Evolutionary conservation across 92 coral and sea anemone genomes (phyloP).

Genomic region (Phenganax stokvisi): DNA sequence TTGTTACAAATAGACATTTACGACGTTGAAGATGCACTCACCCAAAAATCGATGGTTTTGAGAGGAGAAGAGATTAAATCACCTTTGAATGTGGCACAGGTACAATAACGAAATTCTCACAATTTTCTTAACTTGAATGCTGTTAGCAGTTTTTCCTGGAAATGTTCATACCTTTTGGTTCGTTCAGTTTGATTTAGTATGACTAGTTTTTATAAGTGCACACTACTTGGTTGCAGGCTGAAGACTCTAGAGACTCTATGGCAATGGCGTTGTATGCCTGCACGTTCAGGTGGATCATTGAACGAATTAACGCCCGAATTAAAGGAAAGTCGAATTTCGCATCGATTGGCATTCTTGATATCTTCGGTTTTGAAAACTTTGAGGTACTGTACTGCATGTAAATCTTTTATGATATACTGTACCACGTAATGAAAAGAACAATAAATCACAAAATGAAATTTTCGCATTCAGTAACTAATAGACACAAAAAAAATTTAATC

Average conservation of each 20-base stretch:
- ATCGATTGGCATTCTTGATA: constrained; percentile 88
- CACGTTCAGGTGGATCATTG: constrained; percentile 86
- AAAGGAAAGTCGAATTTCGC: constrained; percentile 60
- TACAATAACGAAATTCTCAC: constrained; percentile 1
- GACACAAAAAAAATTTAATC: too few relatives aligned
- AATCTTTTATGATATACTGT: neutral
- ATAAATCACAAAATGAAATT: neutral
- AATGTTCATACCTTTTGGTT: neutral
- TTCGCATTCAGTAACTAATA: too few relatives aligned
- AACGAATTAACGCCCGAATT: constrained; percentile 79
- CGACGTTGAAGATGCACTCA: constrained; percentile 77
- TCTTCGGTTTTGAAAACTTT: constrained; percentile 97
- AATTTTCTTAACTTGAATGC: neutral
- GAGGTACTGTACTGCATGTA: constrained; percentile 55
- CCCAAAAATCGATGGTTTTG: constrained; percentile 78
- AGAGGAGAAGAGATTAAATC: constrained; percentile 97
- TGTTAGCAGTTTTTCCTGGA: neutral
- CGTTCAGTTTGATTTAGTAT: too few relatives aligned
- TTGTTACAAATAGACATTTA: constrained; percentile 84
- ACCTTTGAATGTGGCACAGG: constrained; percentile 85
- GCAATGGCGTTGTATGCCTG: constrained; percentile 97
- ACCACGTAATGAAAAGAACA: neutral
- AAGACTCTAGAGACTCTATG: constrained; percentile 90
- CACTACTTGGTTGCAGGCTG: constrained; percentile 51
- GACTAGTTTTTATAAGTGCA: too few relatives aligned